phyloP scores from a whole-genome alignment of 2,113 vertebrate species.

The Triplophysa rosa region DNA sequence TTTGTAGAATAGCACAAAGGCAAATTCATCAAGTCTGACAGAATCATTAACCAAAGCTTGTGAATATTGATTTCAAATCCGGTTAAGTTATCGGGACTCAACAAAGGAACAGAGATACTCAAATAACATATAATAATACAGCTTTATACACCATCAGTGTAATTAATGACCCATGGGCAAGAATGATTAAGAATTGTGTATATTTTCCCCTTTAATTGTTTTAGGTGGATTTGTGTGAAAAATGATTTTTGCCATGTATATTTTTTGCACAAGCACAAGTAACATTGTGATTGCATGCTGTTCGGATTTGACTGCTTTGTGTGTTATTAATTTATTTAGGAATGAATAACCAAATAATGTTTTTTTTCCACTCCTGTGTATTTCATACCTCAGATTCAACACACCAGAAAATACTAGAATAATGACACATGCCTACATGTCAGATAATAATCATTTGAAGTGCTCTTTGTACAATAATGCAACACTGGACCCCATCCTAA shows the following conservation, averaged over 20 bases:
- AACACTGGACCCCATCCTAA: too few relatives aligned
- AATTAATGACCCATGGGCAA: constrained; percentile 2
- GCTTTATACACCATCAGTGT: neutral
- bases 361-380: neutral
- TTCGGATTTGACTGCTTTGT: neutral
- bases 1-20: constrained; percentile 7
- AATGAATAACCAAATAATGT: neutral
- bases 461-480: neutral
- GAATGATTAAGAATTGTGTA: constrained; percentile 4
- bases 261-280: too few relatives aligned
- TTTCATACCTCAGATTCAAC: neutral
- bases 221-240: neutral
- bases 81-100: neutral
- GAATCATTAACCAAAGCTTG: constrained; percentile 34
- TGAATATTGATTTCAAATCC: constrained; percentile 35
- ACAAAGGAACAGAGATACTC: constrained; percentile 20
- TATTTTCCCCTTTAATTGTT: neutral
- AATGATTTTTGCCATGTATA: too few relatives aligned
- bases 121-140: neutral
- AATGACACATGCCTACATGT: neutral
- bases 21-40: constrained; percentile 26
- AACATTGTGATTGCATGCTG: neutral
- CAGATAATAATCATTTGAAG: neutral
- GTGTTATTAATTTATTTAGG: neutral
- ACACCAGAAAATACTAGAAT: neutral